A percentile compares a stretch with the other conserved stretches of the same genome.
phyloP scores from a whole-genome alignment of 2,888 invertebrate genomes.

The Agrotis segetum region DNA sequence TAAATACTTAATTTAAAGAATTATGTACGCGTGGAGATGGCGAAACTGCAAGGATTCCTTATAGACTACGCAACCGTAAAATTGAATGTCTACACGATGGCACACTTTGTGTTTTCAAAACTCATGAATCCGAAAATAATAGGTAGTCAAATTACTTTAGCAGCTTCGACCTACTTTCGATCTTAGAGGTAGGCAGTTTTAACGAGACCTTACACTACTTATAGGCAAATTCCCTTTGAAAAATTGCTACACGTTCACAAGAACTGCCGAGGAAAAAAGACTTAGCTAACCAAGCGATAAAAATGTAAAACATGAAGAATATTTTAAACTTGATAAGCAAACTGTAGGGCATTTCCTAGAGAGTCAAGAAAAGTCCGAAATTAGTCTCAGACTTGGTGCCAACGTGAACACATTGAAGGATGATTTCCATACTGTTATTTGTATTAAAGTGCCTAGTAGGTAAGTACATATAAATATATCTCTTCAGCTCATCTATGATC shows the following conservation, averaged over 20 bases:
- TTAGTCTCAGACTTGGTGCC: slow-evolving; percentile 24
- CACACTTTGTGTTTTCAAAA: too few species aligned
- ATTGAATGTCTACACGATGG: too few species aligned
- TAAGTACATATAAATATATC: slow-evolving; percentile 30
- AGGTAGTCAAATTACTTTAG: too few species aligned
- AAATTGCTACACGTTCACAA: not conserved
- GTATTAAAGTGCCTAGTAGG: slow-evolving; percentile 31
- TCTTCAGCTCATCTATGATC: not conserved
- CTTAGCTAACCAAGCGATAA: slow-evolving; percentile 42
- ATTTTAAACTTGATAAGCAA: slow-evolving; percentile 42
- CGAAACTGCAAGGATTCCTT: too few species aligned
- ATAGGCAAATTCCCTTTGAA: not conserved
- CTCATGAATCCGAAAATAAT: too few species aligned
- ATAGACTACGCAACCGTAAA: too few species aligned
- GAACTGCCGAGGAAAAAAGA: slow-evolving; percentile 36
- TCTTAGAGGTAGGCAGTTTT: too few species aligned
- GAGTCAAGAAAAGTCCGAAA: slow-evolving; percentile 20
- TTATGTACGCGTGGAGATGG: too few species aligned
- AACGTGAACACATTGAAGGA: slow-evolving; percentile 27
- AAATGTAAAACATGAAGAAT: slow-evolving; percentile 26
- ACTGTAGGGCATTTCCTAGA: slow-evolving; percentile 37
- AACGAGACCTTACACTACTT: too few species aligned
- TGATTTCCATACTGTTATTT: slow-evolving; percentile 26
- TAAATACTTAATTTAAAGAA: too few species aligned
- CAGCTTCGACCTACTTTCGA: too few species aligned